These are phyloP conservation scores for Drosophila greeni DNA, from an alignment of 2,888 invertebrate species.

Conservation along the genomic window DNA sequence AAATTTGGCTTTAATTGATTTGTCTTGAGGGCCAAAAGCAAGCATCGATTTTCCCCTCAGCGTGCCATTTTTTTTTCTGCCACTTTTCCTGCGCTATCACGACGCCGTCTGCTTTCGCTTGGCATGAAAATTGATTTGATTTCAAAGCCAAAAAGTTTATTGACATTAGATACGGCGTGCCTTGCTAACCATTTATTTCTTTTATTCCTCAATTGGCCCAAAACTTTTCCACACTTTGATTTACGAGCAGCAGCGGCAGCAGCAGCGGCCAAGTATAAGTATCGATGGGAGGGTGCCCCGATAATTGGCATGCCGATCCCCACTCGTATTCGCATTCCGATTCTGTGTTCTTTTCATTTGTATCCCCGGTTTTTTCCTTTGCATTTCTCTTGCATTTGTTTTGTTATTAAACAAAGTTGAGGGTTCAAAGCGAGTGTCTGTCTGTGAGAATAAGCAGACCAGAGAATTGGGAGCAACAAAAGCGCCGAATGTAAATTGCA, in stretches of 20 bases:
- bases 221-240: slow-evolving; percentile 54
- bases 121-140: slow-evolving; percentile 56
- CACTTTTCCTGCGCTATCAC: slow-evolving; percentile 22
- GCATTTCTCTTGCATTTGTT: slow-evolving; percentile 38
- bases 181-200: slow-evolving; percentile 20
- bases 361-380: slow-evolving; percentile 25
- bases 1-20: slow-evolving; percentile 62
- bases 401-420: slow-evolving; percentile 55
- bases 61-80: not conserved
- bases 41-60: slow-evolving; percentile 49
- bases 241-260: slow-evolving; percentile 16
- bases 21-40: slow-evolving; percentile 47
- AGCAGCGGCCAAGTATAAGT: slow-evolving; percentile 7
- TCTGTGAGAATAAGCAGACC: slow-evolving; percentile 45
- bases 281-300: slow-evolving; percentile 23
- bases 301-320: slow-evolving; percentile 38
- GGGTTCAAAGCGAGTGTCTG: slow-evolving; percentile 54
- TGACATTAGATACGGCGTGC: slow-evolving; percentile 58
- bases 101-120: slow-evolving; percentile 24
- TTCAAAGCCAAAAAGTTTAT: slow-evolving; percentile 70
- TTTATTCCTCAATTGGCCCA: slow-evolving; percentile 20
- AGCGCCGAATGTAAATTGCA: slow-evolving; percentile 42
- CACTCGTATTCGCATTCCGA: slow-evolving; percentile 25
- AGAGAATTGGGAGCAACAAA: slow-evolving; percentile 38
- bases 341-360: slow-evolving; percentile 24